Evolutionary conservation across 2,888 invertebrate species (phyloP), one percentile per base, ranked within the genome.

Genomic region (Euplagia quadripunctaria): DNA sequence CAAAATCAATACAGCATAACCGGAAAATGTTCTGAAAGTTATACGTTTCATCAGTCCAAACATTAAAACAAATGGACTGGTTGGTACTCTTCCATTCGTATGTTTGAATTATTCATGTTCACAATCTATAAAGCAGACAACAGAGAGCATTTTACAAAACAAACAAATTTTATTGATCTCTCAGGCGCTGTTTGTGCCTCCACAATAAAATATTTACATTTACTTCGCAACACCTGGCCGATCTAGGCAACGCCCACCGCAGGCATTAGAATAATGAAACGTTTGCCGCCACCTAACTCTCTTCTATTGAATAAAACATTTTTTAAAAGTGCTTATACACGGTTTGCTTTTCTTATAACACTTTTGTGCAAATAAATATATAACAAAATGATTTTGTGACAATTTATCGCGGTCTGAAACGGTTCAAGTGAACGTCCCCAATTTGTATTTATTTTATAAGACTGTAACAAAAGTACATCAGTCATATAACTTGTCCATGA

Each of bases 81-180:
- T 88, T 88, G 87, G 87, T 90, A 90, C 90, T 91, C 90, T 89
- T 88, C 92, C 92, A 92, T 93, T 93, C 89, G 89, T 88, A 87
- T 87, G 85, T 90, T 90, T 96, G 95, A 95, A 96, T 95, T 90
- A 95, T 96, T 95, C 95, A 95, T 95, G 90, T 90, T 91, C 89
- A 93, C 94, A 94, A 95, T 94, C 95, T 95, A 95, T 95, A 94
- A 92, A 92, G 87, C 94, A 93, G 93, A 92, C 92, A 93, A 91
- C 90, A 87, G 91, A 92, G 93, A 92, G 92, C 93, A 92, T 95
- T 95, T 95, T 94, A 94, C 94, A 94, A 92, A 95, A 94, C 92
- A 96, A 95, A 95, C 95, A 94, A 95, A 95, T 95, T 95, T 95
- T 95, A 96, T 95, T 95, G 96, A 95, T 95, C 96, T 95, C 96